Conservation (phyloP, 1,140 invertebrate genomes). For the Ips typographus region DNA sequence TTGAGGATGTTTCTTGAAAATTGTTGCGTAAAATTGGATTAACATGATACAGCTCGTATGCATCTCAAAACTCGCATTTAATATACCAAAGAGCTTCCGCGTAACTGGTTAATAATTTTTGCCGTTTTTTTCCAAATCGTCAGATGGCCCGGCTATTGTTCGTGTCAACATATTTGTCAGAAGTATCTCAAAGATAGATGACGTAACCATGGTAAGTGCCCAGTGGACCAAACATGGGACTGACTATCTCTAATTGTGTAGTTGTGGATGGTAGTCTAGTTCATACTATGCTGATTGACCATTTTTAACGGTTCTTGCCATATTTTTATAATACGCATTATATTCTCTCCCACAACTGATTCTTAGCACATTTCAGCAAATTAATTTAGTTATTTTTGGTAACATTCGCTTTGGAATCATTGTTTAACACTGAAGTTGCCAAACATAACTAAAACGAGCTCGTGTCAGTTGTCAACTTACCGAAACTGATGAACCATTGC, state of each 20-base stretch:
- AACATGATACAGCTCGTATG: no score
- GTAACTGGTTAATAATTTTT: conserved; percentile 40
- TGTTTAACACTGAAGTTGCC: not conserved
- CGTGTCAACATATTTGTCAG: conserved; percentile 96
- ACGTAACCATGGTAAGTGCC: conserved; percentile 95
- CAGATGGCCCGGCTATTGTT: conserved; percentile 88
- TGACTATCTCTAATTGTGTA: conserved; percentile 47
- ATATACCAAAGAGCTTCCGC: conserved; percentile 15
- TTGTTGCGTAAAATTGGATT: no score
- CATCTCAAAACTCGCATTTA: no score
- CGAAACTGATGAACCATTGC: not conserved
- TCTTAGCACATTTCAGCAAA: conserved; percentile 31
- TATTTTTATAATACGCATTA: conserved; percentile 22
- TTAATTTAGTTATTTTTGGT: conserved; percentile 22
- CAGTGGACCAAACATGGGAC: conserved; percentile 47
- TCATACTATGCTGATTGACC: conserved; percentile 35
- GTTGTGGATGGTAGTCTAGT: conserved; percentile 47
- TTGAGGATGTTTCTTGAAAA: no score
- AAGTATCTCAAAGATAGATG: conserved; percentile 98
- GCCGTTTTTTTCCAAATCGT: conserved; percentile 51
- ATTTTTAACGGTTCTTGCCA: conserved; percentile 27
- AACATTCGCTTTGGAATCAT: not conserved
- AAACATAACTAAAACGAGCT: conserved; percentile 14
- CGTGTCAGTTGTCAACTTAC: conserved; percentile 23
- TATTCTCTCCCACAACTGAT: conserved; percentile 36